phyloP scores from a whole-genome alignment of 2,888 invertebrate species.

The Barypeithes pellucidus region DNA sequence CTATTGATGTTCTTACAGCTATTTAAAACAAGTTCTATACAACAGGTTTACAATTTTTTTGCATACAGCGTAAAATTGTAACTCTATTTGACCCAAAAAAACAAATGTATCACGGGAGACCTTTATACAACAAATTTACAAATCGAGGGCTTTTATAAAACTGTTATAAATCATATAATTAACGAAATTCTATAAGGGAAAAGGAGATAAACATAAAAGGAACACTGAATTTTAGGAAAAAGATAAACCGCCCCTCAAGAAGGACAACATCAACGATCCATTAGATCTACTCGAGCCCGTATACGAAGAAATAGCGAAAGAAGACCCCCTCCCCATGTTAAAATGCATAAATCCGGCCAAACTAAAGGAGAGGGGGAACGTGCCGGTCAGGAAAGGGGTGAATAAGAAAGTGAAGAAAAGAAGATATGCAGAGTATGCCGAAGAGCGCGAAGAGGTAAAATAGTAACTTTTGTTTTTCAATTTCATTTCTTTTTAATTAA shows the following conservation, averaged over 20 bases:
- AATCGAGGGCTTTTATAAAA: too few species aligned
- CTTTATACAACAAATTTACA: too few species aligned
- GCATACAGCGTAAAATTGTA: too few species aligned
- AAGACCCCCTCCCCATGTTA: constrained; percentile 48
- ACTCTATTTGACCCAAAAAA: too few species aligned
- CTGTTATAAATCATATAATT: too few species aligned
- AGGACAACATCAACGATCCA: constrained; percentile 61
- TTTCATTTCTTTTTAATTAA: not conserved
- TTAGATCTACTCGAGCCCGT: constrained; percentile 65
- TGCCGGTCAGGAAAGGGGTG: constrained; percentile 52
- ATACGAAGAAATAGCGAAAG: constrained; percentile 63
- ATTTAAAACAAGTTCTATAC: too few species aligned
- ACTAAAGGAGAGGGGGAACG: constrained; percentile 51
- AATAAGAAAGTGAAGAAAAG: constrained; percentile 56
- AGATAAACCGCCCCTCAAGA: constrained; percentile 36
- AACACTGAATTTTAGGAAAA: constrained; percentile 34
- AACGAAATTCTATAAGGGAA: too few species aligned
- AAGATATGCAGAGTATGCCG: constrained; percentile 57
- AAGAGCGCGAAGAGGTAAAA: constrained; percentile 55
- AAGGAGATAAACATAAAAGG: too few species aligned
- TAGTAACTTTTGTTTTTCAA: too few species aligned
- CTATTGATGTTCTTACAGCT: too few species aligned
- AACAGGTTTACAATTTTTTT: too few species aligned
- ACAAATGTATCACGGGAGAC: too few species aligned
- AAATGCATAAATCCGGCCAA: constrained; percentile 33